Evolutionary conservation across 2,113 vertebrate species (phyloP).

Genomic region (Meriones unguiculatus): DNA sequence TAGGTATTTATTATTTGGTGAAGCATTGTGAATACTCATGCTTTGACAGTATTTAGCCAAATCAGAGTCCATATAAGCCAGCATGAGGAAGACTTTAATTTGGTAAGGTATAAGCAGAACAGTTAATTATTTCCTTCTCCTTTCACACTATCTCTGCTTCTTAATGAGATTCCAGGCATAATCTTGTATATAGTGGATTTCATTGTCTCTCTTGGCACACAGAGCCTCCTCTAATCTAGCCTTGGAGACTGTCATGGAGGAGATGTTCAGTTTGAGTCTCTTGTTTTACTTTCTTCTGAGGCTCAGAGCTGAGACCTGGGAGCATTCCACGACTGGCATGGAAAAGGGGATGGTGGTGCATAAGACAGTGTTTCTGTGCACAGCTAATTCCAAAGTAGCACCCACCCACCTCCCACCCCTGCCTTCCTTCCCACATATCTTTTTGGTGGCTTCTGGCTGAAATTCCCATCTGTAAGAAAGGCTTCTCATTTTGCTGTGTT

Average conservation of each 20-base stretch:
- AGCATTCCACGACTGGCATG: background rate
- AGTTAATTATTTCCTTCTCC: background rate
- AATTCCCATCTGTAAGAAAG: background rate
- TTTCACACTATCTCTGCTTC: background rate
- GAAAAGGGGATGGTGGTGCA: background rate
- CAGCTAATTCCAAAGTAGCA: background rate
- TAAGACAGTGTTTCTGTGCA: background rate
- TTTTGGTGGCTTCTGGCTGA: background rate
- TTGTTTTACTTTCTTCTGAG: background rate
- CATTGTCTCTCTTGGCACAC: background rate
- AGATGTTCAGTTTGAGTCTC: background rate
- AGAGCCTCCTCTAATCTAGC: background rate
- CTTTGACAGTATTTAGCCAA: background rate
- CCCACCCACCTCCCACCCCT: no score
- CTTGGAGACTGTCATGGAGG: background rate
- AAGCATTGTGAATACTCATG: fast-evolving
- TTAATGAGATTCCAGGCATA: background rate
- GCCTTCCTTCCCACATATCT: no score
- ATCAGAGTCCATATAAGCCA: fast-evolving
- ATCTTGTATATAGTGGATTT: background rate
- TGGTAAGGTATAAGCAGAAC: background rate
- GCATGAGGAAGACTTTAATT: background rate
- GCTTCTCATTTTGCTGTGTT: background rate
- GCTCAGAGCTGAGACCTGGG: background rate
- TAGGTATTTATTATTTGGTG: background rate